Evolutionary conservation across 2,797 vertebrate species (phyloP), one percentile per base, ranked within the genome.

Genomic region (Thamnophis elegans): DNA sequence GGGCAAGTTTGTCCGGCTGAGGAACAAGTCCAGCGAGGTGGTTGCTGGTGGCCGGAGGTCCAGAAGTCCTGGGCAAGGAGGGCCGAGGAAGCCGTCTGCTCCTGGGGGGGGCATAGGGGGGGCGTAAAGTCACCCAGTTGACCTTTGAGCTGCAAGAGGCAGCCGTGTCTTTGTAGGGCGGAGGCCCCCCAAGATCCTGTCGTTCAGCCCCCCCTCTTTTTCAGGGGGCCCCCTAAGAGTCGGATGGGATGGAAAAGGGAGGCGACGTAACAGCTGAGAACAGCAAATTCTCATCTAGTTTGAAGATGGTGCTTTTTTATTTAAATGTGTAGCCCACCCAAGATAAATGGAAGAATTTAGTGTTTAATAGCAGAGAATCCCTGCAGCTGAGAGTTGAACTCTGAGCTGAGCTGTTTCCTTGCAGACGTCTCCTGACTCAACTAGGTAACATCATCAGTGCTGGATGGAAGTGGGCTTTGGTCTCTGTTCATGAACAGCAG

Each of bases 21-120:
- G 98, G 97, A 99, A 99, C 98, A 99, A 99, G 96, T 98, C 98
- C 9, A 98, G 97, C 0, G 98, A 99, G 99, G 99, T 99, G 82
- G 93, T 96, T 88, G 11, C 13, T 4, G 2, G 1, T 1, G 0
- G 47, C 16, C 8, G 1, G 10, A 3, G 18, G 47, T 18, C 65
- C 32, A 20, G 16, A 36, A 36, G 1, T 8, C 8, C 68, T 36
- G 32, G 68, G 32, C 73, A 42, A 22, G 9, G 18, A 10, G 73
- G 32, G 18, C 73, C 11, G 73, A 11, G 7, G 47, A n/a, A 13
- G 4, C 8, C 5, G 1, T 32, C 68, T 16, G 65, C 26, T 32
- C 5, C n/a, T 2, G 65, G n/a, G n/a, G n/a, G 4, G 32, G 32
- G 62, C 3, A 10, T 11, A 4, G 1, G 2, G n/a, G 7, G 32